A percentile compares a stretch with the other conserved stretches of the same genome.
Evolutionary conservation across 2,888 invertebrate genomes (phyloP).

Genomic region (Neoascia interrupta): DNA sequence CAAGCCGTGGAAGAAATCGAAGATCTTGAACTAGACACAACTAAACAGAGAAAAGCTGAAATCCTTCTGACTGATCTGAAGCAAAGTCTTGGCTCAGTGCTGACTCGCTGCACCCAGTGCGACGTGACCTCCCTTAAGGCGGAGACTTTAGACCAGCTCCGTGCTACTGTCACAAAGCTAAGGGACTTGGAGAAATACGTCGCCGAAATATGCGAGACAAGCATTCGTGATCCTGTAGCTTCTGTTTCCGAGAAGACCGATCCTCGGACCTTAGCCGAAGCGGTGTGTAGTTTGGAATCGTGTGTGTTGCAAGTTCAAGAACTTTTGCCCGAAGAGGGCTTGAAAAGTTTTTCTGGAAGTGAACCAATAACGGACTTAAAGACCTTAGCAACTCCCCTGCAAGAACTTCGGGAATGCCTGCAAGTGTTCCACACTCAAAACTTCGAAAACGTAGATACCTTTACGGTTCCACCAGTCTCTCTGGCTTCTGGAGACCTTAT

Average conservation of each 20-base stretch:
- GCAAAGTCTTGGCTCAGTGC: constrained; percentile 74
- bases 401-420: constrained; percentile 74
- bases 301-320: constrained; percentile 77
- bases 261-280: constrained; percentile 76
- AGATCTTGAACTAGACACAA: constrained; percentile 36
- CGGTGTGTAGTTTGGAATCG: constrained; percentile 74
- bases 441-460: constrained; percentile 71
- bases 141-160: constrained; percentile 72
- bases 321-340: constrained; percentile 71
- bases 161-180: constrained; percentile 77
- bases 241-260: constrained; percentile 75
- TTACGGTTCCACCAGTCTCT: constrained; percentile 64
- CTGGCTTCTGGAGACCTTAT: constrained; percentile 68
- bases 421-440: constrained; percentile 72
- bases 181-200: constrained; percentile 78
- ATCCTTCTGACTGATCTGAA: constrained; percentile 74
- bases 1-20: constrained; percentile 47
- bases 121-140: constrained; percentile 72
- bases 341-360: constrained; percentile 50
- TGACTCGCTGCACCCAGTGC: constrained; percentile 74
- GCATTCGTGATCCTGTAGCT: constrained; percentile 74
- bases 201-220: constrained; percentile 77
- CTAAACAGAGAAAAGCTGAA: constrained; percentile 69
- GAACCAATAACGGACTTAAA: constrained; percentile 29
- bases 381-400: constrained; percentile 74